Base-by-base conservation (phyloP, 30 jellyfish, hydroid and myxozoan species). In the Catostylus mosaicus region DNA sequence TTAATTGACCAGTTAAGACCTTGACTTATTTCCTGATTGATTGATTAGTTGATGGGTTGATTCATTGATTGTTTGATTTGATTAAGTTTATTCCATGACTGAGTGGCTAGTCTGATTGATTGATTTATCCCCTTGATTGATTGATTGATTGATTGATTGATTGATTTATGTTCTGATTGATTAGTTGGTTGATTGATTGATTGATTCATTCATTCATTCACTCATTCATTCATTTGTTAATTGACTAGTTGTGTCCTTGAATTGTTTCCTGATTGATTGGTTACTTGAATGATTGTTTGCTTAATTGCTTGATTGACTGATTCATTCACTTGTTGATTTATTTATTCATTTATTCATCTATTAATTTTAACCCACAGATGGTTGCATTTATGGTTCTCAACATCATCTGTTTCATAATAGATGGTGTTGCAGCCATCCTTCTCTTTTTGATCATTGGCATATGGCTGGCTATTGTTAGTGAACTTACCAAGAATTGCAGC, bases 331-430 rank as follows among this genome's bases (percentile, higher is more conserved):
- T n/a, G n/a, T n/a, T n/a, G n/a, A n/a, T n/a, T n/a, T n/a, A n/a
- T n/a, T n/a, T n/a, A n/a, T n/a, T n/a, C n/a, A n/a, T n/a, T n/a
- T n/a, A n/a, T n/a, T n/a, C n/a, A n/a, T n/a, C n/a, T n/a, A n/a
- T n/a, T n/a, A n/a, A n/a, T n/a, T 10, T 4, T 50, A 27, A 50
- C n/a, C 46, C 30, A 16, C 40, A 90, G 97, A 90, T 90, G 97
- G 81, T 90, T 67, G 96, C 93, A 1, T 90, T 83, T 86, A 90
- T 76, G 97, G 96, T 90, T 8, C 61, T 90, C 36, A 90, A 90
- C 86, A 90, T 90, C 90, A 77, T 90, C 24, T 70, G 92, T 24
- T 90, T 84, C 76, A 43, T 90, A 3, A 54, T 90, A 0, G 88
- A 85, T 48, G 94, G 96, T 12, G 60, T 90, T 2, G 97, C 93